Conservation (phyloP, 2,888 invertebrate genomes). For the Quadroppia sp. region DNA sequence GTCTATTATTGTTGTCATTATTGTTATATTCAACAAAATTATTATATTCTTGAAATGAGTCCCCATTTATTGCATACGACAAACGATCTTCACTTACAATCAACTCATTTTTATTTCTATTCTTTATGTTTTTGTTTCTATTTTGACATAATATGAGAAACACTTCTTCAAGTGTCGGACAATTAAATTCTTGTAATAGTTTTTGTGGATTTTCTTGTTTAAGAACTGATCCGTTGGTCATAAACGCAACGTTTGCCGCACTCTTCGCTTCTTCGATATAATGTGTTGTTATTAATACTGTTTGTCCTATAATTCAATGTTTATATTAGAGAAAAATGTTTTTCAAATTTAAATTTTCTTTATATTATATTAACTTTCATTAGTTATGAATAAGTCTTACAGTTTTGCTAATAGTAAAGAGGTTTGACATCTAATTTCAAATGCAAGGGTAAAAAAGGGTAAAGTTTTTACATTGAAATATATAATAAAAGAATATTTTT, state of each 20-base stretch:
- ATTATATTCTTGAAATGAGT: background rate
- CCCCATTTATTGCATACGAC: background rate
- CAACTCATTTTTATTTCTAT: background rate
- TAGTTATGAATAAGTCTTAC: background rate
- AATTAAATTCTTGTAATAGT: constrained; percentile 47
- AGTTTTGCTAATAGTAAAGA: too few relatives aligned
- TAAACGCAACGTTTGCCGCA: constrained; percentile 51
- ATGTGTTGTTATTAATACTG: constrained; percentile 90
- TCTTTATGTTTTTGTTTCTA: too few relatives aligned
- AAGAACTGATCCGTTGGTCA: constrained; percentile 52
- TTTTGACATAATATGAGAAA: constrained; percentile 69
- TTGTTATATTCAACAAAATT: background rate
- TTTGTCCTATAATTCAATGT: constrained; percentile 61
- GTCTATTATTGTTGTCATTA: background rate
- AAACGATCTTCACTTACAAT: background rate
- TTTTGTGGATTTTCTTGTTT: constrained; percentile 51
- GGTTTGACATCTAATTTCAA: too few relatives aligned
- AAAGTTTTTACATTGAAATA: too few relatives aligned
- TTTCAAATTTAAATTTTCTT: background rate
- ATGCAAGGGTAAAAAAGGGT: too few relatives aligned
- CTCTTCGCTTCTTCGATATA: constrained; percentile 82
- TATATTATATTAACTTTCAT: background rate
- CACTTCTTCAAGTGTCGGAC: constrained; percentile 70
- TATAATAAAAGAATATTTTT: too few relatives aligned
- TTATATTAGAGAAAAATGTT: background rate